Evolutionary conservation across 2,888 invertebrate genomes (phyloP).

Genomic region (Drosophila phalerata): DNA sequence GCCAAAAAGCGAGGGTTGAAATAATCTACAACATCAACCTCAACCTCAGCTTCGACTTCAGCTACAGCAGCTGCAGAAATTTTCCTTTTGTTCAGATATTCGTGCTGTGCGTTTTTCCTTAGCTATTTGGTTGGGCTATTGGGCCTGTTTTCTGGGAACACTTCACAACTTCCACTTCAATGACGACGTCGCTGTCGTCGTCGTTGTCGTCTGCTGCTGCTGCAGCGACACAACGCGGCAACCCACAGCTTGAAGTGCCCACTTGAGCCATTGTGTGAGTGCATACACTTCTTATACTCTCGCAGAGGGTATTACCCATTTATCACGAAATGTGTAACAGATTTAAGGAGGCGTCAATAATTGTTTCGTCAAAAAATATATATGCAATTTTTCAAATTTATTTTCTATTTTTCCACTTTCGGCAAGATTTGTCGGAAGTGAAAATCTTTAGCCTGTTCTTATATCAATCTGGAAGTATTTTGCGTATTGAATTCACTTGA

Average conservation of each 20-base stretch:
- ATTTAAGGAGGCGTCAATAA: too few relatives aligned
- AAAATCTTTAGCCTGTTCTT: too few relatives aligned
- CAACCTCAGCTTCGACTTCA: slow-evolving; percentile 20
- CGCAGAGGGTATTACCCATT: not conserved
- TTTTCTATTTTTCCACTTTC: too few relatives aligned
- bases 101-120: slow-evolving; percentile 45
- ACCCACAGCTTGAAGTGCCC: slow-evolving; percentile 49
- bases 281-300: slow-evolving; percentile 35
- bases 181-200: slow-evolving; percentile 45
- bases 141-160: slow-evolving; percentile 52
- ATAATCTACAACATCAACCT: slow-evolving; percentile 40
- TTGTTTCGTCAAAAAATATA: not conserved
- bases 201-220: slow-evolving; percentile 16
- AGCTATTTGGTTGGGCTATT: slow-evolving; percentile 23
- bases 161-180: slow-evolving; percentile 56
- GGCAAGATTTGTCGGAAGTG: too few relatives aligned
- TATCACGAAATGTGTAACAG: not conserved
- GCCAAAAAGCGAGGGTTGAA: slow-evolving; percentile 57
- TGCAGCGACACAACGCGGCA: slow-evolving; percentile 27
- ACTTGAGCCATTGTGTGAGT: slow-evolving; percentile 54
- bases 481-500: too few relatives aligned
- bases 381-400: not conserved
- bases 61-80: slow-evolving; percentile 44
- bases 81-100: slow-evolving; percentile 38
- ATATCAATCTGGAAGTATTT: too few relatives aligned